Percentiles rank a stretch among this genome's conserved stretches.
Evolutionary conservation across 2,113 vertebrate species (phyloP).

Genomic region (Spilogale gracilis): DNA sequence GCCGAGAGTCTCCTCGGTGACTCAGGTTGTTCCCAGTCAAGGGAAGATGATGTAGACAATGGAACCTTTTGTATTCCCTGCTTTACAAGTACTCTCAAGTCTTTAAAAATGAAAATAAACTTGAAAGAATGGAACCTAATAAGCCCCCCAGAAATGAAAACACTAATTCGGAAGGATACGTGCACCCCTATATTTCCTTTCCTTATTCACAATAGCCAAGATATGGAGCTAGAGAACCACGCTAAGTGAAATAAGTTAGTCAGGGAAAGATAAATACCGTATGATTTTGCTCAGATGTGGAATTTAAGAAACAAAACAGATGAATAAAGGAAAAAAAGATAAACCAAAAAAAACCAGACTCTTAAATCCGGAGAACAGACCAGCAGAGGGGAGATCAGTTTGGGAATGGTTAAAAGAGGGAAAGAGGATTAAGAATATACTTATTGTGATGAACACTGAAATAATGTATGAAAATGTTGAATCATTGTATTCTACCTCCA

Average conservation of each 20-base stretch:
- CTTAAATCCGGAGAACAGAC: background rate
- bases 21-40: background rate
- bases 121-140: background rate
- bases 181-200: background rate
- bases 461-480: background rate
- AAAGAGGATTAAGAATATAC: background rate
- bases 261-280: background rate
- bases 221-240: background rate
- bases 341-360: background rate
- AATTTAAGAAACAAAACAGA: background rate
- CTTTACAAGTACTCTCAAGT: background rate
- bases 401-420: background rate
- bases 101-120: slow-evolving; percentile 21
- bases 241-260: background rate
- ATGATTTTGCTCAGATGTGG: background rate
- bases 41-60: background rate
- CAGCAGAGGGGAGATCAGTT: background rate
- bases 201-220: background rate
- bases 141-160: background rate
- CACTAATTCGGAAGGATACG: background rate
- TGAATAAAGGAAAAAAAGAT: background rate
- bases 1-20: background rate
- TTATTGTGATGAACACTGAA: background rate
- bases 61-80: background rate
- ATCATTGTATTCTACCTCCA: background rate